Conservation (phyloP, 2,888 invertebrate species). For the Hirtodrosophila histrioides region DNA sequence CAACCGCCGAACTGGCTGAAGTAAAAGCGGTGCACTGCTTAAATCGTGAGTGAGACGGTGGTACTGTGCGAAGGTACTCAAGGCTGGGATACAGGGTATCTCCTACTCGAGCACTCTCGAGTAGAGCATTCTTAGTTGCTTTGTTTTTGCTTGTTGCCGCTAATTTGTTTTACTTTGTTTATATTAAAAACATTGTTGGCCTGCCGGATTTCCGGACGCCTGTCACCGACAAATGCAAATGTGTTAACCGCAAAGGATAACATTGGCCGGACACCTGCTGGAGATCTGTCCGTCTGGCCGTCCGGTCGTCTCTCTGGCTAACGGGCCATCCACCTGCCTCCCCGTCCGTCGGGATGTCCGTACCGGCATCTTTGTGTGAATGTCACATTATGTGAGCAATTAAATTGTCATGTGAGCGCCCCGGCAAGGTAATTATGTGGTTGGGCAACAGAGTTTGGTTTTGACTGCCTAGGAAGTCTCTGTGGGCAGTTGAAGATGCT, state of each 20-base stretch:
- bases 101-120: neutral
- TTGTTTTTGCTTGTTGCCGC: conserved; percentile 50
- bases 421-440: conserved; percentile 70
- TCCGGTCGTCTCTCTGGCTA: conserved; percentile 2
- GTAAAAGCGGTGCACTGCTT: no score
- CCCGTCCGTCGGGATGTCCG: neutral
- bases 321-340: conserved; percentile 7
- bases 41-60: no score
- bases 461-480: conserved; percentile 41
- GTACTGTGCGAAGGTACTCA: no score
- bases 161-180: conserved; percentile 80
- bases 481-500: conserved; percentile 30
- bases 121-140: conserved; percentile 2
- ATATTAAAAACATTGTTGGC: conserved; percentile 76
- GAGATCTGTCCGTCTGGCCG: conserved; percentile 18
- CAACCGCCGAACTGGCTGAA: no score
- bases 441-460: conserved; percentile 41
- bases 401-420: conserved; percentile 72
- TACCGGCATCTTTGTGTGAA: conserved; percentile 36
- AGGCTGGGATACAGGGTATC: neutral
- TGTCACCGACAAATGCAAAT: conserved; percentile 56
- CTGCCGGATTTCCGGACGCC: conserved; percentile 40
- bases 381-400: conserved; percentile 74
- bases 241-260: conserved; percentile 77
- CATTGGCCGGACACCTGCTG: conserved; percentile 55